Conservation (phyloP, 2,797 vertebrate species). For the Enteromius argenteus region DNA sequence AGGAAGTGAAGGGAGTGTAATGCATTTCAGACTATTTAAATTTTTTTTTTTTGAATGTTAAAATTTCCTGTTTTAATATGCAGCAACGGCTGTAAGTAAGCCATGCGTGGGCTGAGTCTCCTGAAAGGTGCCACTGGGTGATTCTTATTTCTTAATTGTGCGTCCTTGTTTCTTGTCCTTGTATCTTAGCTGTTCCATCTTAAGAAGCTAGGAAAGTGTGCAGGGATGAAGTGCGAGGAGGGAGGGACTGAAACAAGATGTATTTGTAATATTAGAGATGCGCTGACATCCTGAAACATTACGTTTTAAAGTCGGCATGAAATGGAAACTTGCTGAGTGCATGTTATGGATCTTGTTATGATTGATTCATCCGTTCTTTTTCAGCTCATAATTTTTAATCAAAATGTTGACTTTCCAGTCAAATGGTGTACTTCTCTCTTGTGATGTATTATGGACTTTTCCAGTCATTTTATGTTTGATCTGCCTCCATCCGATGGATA, state of each 20-base stretch:
- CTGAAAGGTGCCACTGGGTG: slow-evolving; percentile 17
- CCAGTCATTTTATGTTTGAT: not conserved
- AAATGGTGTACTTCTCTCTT: not conserved
- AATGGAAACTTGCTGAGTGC: not conserved
- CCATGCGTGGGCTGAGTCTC: slow-evolving; percentile 2
- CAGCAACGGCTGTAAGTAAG: slow-evolving; percentile 1
- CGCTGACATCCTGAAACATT: not conserved
- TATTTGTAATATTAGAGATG: slow-evolving; percentile 11
- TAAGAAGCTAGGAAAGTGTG: not conserved
- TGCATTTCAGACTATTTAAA: slow-evolving; percentile 27
- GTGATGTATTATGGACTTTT: not conserved
- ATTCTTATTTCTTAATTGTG: slow-evolving; percentile 11
- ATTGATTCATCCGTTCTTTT: not conserved
- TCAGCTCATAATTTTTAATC: not conserved
- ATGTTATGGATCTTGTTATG: no score
- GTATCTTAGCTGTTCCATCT: not conserved
- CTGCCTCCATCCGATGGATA: not conserved
- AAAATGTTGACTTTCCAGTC: not conserved
- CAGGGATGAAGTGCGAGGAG: not conserved
- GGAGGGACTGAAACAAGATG: not conserved
- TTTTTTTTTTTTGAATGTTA: not conserved
- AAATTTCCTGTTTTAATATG: not conserved
- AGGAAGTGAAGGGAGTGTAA: slow-evolving; percentile 30
- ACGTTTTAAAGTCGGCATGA: not conserved
- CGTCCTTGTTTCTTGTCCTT: not conserved